phyloP scores from a whole-genome alignment of 2,797 vertebrate genomes.

The Darevskia mixta region DNA sequence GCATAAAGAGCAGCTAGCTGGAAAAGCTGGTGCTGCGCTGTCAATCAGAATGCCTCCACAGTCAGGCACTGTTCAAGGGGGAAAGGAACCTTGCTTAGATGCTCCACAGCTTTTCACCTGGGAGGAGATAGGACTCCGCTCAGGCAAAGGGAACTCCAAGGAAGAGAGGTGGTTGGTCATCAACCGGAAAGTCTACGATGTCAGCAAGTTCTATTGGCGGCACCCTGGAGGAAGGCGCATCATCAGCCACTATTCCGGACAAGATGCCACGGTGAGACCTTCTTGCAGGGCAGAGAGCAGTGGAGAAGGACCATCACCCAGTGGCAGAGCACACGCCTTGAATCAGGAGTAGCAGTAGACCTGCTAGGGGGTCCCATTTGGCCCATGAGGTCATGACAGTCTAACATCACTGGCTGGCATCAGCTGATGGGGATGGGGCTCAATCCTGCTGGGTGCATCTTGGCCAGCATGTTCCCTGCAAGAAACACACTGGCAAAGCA shows the following conservation, averaged over 20 bases:
- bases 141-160: constrained; percentile 58
- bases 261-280: constrained; percentile 58
- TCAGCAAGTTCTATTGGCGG: constrained; percentile 35
- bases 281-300: not conserved
- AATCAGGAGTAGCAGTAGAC: too few species aligned
- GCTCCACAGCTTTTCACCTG: constrained; percentile 24
- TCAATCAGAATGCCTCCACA: constrained; percentile 26
- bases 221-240: constrained; percentile 73
- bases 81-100: not conserved
- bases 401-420: too few species aligned
- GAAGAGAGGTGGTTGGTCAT: constrained; percentile 54
- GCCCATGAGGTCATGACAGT: too few species aligned
- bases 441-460: too few species aligned
- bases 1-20: not conserved
- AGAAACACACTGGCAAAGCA: too few species aligned
- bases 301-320: not conserved
- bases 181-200: constrained; percentile 45
- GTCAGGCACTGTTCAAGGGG: not conserved
- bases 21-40: not conserved
- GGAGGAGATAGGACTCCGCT: constrained; percentile 21
- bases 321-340: not conserved
- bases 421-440: too few species aligned
- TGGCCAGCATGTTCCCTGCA: too few species aligned
- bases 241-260: constrained; percentile 56
- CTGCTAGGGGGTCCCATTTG: too few species aligned